Conservation (phyloP, 2,888 invertebrate species). For the Clivina fossor region DNA sequence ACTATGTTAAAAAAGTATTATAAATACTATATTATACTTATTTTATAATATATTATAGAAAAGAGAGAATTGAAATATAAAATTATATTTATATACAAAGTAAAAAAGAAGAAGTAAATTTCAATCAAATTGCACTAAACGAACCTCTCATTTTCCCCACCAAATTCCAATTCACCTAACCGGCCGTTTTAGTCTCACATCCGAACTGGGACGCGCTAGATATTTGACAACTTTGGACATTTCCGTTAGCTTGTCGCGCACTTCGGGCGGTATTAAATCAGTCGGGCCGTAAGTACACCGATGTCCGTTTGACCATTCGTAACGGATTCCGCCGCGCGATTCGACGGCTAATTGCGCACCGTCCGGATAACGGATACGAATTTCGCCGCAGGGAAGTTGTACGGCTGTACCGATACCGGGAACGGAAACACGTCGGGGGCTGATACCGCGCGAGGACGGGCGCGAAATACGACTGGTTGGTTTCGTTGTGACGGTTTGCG, state of each 20-base stretch:
- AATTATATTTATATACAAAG: constrained; percentile 20
- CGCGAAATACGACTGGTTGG: constrained; percentile 36
- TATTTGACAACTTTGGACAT: constrained; percentile 55
- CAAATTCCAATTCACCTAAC: constrained; percentile 16
- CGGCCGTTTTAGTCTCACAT: constrained; percentile 10
- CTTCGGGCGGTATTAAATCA: constrained; percentile 49
- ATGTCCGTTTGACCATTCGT: constrained; percentile 49
- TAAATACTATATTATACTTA: constrained; percentile 2
- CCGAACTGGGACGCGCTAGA: constrained; percentile 40
- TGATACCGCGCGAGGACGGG: constrained; percentile 41
- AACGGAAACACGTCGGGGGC: constrained; percentile 44
- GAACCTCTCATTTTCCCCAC: constrained; percentile 7
- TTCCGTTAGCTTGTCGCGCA: constrained; percentile 55
- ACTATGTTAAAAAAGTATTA: not conserved
- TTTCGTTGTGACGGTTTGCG: constrained; percentile 36
- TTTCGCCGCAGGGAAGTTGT: constrained; percentile 49
- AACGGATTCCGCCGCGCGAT: constrained; percentile 48
- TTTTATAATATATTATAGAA: not conserved
- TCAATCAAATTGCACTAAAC: constrained; percentile 29
- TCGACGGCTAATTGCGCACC: constrained; percentile 51
- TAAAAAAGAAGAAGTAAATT: not conserved
- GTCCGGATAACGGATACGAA: constrained; percentile 49
- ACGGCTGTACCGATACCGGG: constrained; percentile 51
- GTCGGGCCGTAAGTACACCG: constrained; percentile 47
- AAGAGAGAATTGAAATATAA: constrained; percentile 9